Evolutionary conservation across 1,140 invertebrate genomes (phyloP).

Genomic region (Drosophila chauvacae): DNA sequence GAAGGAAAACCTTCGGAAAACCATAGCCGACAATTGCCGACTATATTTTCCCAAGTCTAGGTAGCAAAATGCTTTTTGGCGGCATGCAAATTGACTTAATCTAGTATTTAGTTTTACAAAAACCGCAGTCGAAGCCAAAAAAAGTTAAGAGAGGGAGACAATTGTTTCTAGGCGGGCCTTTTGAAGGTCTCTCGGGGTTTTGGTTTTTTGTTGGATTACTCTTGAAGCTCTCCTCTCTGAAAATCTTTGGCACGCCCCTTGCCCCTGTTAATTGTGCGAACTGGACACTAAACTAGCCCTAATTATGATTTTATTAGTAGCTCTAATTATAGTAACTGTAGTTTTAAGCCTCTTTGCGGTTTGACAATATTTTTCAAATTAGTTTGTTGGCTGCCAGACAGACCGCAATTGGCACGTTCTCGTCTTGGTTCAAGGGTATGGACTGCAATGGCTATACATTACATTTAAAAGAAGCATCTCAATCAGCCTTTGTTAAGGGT

Average conservation of each 20-base stretch:
- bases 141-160: conserved; percentile 37
- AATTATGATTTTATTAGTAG: conserved; percentile 49
- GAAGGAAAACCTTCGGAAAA: conserved; percentile 79
- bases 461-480: conserved; percentile 25
- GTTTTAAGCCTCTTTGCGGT: conserved; percentile 56
- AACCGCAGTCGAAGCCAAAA: conserved; percentile 62
- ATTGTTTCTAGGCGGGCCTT: conserved; percentile 57
- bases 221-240: conserved; percentile 55
- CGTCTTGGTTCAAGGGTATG: conserved; percentile 63
- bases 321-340: conserved; percentile 45
- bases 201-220: conserved; percentile 15
- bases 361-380: conserved; percentile 67
- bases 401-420: conserved; percentile 80
- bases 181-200: conserved; percentile 52
- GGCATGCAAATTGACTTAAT: conserved; percentile 80
- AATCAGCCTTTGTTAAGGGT: conserved; percentile 18
- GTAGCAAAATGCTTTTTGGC: conserved; percentile 69
- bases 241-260: conserved; percentile 70
- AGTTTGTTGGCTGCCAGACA: conserved; percentile 53
- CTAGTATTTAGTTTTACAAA: conserved; percentile 74
- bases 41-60: conserved; percentile 74
- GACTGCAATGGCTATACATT: conserved; percentile 30
- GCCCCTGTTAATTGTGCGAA: conserved; percentile 69
- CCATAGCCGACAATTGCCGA: conserved; percentile 63
- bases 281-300: conserved; percentile 60